These are phyloP conservation scores for Proales similis DNA, from an alignment of 1,140 invertebrate genomes.

Conservation along the genomic window DNA sequence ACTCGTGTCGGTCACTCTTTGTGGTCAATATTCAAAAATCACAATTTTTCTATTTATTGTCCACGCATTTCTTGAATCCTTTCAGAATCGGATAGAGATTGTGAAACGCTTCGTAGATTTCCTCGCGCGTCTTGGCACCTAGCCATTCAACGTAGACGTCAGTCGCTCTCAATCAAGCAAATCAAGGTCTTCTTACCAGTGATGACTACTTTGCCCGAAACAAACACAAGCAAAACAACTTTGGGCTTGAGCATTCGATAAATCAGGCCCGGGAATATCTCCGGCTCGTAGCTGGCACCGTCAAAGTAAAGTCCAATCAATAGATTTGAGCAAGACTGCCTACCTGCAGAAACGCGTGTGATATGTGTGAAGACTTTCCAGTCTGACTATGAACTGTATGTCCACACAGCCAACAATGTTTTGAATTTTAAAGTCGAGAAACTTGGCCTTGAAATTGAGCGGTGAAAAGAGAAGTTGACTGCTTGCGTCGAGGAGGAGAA, in stretches of 20 bases:
- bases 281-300: conserved; percentile 59
- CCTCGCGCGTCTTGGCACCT: conserved; percentile 88
- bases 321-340: conserved; percentile 33
- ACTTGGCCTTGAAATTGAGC: conserved; percentile 71
- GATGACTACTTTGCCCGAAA: conserved; percentile 93
- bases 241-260: conserved; percentile 98
- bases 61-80: conserved; percentile 62
- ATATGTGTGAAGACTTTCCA: conserved; percentile 90
- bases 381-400: conserved; percentile 94
- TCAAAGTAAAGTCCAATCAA: conserved; percentile 27
- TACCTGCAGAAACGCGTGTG: conserved; percentile 90
- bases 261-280: conserved; percentile 92
- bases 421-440: conserved; percentile 98
- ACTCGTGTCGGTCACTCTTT: too few relatives aligned
- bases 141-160: neutral
- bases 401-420: conserved; percentile 99
- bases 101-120: conserved; percentile 99
- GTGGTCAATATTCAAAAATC: too few relatives aligned
- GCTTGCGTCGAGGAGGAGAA: neutral
- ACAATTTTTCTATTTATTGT: too few relatives aligned
- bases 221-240: conserved; percentile 97
- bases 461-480: too few relatives aligned
- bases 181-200: too few relatives aligned
- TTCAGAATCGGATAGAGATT: conserved; percentile 99
- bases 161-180: conserved; percentile 40